phyloP scores from a whole-genome alignment of 2,888 invertebrate genomes.

The Papilio gigon region DNA sequence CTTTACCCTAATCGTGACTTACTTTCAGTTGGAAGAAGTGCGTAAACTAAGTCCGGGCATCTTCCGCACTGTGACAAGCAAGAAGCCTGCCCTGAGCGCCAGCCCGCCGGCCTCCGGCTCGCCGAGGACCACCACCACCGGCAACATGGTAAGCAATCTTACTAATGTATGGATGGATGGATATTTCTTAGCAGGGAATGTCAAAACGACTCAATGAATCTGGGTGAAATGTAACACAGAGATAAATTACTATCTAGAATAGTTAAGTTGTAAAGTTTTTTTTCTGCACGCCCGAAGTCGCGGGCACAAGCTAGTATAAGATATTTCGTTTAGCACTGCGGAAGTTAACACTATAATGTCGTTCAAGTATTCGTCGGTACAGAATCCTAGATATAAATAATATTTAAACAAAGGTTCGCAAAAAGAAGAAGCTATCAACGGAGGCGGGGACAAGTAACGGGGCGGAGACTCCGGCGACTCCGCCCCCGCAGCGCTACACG shows the following conservation, averaged over 20 bases:
- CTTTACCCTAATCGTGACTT: not conserved
- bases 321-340: too few species aligned
- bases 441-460: conserved; percentile 46
- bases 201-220: too few species aligned
- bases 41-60: conserved; percentile 56
- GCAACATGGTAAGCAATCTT: conserved; percentile 63
- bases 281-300: too few species aligned
- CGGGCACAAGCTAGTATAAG: too few species aligned
- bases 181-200: too few species aligned
- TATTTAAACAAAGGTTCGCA: conserved; percentile 55
- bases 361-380: too few species aligned
- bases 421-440: conserved; percentile 63
- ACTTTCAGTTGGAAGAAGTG: conserved; percentile 62
- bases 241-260: too few species aligned
- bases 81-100: conserved; percentile 25
- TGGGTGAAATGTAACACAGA: too few species aligned
- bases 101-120: conserved; percentile 37
- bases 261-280: too few species aligned
- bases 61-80: conserved; percentile 51
- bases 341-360: too few species aligned
- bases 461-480: conserved; percentile 49
- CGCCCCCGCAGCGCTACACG: conserved; percentile 74
- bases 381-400: not conserved
- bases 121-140: conserved; percentile 48
- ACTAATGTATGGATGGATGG: conserved; percentile 36